Conservation (phyloP, 2,888 invertebrate genomes). For the Thymelicus sylvestris region DNA sequence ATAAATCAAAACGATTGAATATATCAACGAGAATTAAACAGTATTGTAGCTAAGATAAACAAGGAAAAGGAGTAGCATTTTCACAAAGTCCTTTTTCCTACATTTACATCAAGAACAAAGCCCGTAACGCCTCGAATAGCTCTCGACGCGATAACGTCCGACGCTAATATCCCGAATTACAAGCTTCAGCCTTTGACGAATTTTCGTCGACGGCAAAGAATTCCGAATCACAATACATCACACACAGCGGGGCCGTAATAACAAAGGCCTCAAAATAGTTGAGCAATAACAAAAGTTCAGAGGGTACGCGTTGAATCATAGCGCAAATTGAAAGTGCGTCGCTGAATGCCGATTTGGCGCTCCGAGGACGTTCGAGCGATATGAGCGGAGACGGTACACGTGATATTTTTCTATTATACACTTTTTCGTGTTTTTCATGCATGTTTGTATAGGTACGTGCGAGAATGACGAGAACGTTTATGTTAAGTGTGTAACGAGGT, state of each 20-base stretch:
- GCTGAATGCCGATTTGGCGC: slow-evolving; percentile 33
- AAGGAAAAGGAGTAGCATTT: not conserved
- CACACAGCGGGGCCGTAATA: slow-evolving; percentile 30
- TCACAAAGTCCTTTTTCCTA: not conserved
- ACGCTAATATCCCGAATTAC: slow-evolving; percentile 21
- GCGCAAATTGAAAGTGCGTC: slow-evolving; percentile 33
- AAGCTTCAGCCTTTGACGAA: slow-evolving; percentile 16
- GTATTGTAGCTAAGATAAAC: no score
- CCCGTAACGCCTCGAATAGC: slow-evolving; percentile 6
- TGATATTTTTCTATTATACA: slow-evolving; percentile 9
- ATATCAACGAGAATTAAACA: no score
- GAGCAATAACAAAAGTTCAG: slow-evolving; percentile 35
- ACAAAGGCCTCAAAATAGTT: slow-evolving; percentile 36
- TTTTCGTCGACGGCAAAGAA: slow-evolving; percentile 26
- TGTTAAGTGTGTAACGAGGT: not conserved
- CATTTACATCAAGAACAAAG: slow-evolving; percentile 1
- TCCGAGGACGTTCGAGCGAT: slow-evolving; percentile 21
- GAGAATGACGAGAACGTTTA: not conserved
- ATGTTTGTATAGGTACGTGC: not conserved
- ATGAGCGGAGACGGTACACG: slow-evolving; percentile 12
- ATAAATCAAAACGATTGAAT: no score
- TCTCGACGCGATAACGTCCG: slow-evolving; percentile 8
- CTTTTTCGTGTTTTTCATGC: not conserved
- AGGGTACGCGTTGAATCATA: slow-evolving; percentile 30
- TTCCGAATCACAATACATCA: slow-evolving; percentile 33